These are phyloP conservation scores for Syngnathus typhle DNA, from an alignment of 2,113 vertebrate species.

Conservation along the genomic window DNA sequence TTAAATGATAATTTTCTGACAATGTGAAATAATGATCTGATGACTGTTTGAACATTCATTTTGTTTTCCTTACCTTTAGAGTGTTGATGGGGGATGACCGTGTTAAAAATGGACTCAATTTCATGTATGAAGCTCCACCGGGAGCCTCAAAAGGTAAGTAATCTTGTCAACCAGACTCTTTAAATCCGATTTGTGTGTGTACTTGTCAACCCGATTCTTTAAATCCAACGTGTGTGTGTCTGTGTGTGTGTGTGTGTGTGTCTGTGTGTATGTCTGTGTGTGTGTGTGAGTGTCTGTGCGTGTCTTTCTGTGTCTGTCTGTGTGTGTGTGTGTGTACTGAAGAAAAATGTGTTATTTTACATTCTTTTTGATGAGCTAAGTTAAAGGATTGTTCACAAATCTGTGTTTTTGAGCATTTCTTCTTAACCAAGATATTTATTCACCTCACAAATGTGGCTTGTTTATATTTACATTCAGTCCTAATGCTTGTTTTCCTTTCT, in stretches of 20 bases:
- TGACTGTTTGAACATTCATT: background rate
- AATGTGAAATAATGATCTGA: too few species aligned
- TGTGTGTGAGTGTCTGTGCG: too few species aligned
- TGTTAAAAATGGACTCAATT: slow-evolving; percentile 97
- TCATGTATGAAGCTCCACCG: slow-evolving; percentile 98
- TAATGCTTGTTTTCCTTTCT: slow-evolving; percentile 11
- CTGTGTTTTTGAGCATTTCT: too few species aligned
- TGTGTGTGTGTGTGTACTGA: background rate
- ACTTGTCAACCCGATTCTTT: too few species aligned
- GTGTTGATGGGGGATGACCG: slow-evolving; percentile 96
- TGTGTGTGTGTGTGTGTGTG: too few species aligned
- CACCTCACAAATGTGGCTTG: background rate
- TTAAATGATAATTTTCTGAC: background rate
- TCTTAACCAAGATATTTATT: too few species aligned
- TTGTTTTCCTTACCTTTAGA: slow-evolving; percentile 58
- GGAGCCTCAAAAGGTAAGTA: slow-evolving; percentile 91
- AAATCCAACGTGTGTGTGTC: too few species aligned
- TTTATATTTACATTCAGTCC: background rate
- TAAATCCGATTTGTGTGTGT: background rate
- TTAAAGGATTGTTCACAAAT: too few species aligned
- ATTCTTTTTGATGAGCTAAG: too few species aligned
- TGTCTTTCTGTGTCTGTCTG: too few species aligned
- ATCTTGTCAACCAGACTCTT: background rate
- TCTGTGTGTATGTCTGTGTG: too few species aligned
- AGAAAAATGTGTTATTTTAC: background rate